Conservation (phyloP, 2,797 vertebrate species). For the Mormyrops boulengeri region DNA sequence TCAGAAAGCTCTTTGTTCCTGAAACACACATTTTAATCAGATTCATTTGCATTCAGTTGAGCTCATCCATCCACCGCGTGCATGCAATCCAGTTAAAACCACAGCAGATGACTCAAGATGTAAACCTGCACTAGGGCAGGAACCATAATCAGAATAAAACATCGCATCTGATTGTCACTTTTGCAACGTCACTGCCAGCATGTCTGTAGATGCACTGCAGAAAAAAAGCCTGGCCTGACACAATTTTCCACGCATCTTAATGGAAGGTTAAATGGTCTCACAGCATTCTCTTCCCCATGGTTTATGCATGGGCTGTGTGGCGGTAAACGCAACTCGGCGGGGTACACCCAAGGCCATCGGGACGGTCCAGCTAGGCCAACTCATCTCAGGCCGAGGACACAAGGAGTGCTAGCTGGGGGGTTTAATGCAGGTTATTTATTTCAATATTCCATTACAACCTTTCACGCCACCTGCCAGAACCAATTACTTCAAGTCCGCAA, state of each 20-base stretch:
- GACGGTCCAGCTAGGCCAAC: slow-evolving; percentile 52
- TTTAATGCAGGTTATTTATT: background rate
- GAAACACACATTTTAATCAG: slow-evolving; percentile 6
- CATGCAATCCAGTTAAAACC: background rate
- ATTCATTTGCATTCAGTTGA: background rate
- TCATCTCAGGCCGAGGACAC: slow-evolving; percentile 56
- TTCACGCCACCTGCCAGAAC: slow-evolving; percentile 32
- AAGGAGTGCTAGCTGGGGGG: slow-evolving; percentile 36
- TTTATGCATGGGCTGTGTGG: slow-evolving; percentile 67
- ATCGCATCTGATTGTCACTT: slow-evolving; percentile 36
- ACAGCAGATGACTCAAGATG: slow-evolving; percentile 23
- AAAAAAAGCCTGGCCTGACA: slow-evolving; percentile 53
- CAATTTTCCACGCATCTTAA: slow-evolving; percentile 57
- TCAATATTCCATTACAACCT: background rate
- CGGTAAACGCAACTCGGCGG: slow-evolving; percentile 63
- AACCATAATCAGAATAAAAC: slow-evolving; percentile 18
- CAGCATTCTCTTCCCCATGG: slow-evolving; percentile 49
- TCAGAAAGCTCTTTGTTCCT: slow-evolving; percentile 7
- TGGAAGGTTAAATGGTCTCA: slow-evolving; percentile 59
- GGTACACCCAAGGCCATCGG: slow-evolving; percentile 51
- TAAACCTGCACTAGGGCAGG: slow-evolving; percentile 16
- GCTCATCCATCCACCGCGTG: background rate
- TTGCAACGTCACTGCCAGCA: slow-evolving; percentile 34
- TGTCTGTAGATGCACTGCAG: slow-evolving; percentile 36
- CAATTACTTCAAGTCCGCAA: slow-evolving; percentile 21